These are phyloP conservation scores for Eonycteris spelaea DNA, from an alignment of 2,113 vertebrate genomes.

Conservation along the genomic window DNA sequence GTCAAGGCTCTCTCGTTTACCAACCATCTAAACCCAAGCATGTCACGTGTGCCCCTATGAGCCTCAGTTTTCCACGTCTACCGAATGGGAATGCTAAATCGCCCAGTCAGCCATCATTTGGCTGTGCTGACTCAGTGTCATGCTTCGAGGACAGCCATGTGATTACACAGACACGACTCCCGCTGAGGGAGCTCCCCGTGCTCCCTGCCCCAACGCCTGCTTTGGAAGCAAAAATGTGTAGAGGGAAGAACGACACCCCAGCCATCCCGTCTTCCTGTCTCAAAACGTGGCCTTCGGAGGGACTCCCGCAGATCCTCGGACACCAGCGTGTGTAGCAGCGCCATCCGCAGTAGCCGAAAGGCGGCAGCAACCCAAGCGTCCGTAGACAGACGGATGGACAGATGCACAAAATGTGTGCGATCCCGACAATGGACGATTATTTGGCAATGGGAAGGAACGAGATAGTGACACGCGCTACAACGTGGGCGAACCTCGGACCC, in stretches of 20 bases:
- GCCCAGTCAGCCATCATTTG: neutral
- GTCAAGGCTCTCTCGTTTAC: neutral
- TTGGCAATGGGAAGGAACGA: neutral
- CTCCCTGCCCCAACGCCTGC: neutral
- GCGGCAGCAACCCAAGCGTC: neutral
- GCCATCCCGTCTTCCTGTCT: neutral
- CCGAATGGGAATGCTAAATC: too few species aligned
- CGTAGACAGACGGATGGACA: fast-evolving
- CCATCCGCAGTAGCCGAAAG: too few species aligned
- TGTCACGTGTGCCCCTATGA: too few species aligned
- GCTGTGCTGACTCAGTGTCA: neutral
- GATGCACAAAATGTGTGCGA: too few species aligned
- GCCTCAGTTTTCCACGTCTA: neutral
- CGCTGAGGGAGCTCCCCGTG: neutral
- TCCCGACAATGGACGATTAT: neutral
- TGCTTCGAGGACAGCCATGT: fast-evolving
- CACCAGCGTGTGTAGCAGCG: neutral
- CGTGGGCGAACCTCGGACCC: fast-evolving
- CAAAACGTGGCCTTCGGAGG: neutral
- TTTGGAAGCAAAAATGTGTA: neutral
- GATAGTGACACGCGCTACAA: fast-evolving
- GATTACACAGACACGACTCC: neutral
- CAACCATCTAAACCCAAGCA: neutral
- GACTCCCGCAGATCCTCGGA: neutral
- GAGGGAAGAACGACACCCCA: neutral